Evolutionary conservation across 2,888 invertebrate genomes (phyloP).

Genomic region (Dimorphilus gyrociliatus): DNA sequence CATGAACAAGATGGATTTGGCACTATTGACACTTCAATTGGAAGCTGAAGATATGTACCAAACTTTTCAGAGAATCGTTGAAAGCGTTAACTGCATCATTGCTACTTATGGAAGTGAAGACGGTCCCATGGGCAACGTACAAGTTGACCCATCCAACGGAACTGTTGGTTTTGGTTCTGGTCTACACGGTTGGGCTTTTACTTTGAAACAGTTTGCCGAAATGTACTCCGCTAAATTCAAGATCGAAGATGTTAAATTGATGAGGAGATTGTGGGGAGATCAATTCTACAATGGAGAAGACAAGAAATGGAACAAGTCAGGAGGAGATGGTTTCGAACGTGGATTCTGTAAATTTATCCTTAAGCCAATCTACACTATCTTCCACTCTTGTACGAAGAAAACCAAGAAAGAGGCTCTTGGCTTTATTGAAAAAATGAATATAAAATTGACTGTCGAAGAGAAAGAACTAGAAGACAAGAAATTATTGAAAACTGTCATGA

Average conservation of each 20-base stretch:
- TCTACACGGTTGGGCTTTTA: conserved; percentile 99
- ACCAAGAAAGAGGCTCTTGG: conserved; percentile 80
- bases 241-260: conserved; percentile 73
- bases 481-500: conserved; percentile 88
- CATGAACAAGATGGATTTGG: conserved; percentile 99
- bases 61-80: conserved; percentile 97
- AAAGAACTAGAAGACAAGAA: conserved; percentile 90
- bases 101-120: conserved; percentile 83
- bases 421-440: conserved; percentile 73
- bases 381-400: conserved; percentile 73
- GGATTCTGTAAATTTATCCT: conserved; percentile 98
- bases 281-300: conserved; percentile 93
- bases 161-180: conserved; percentile 99
- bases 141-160: conserved; percentile 88
- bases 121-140: conserved; percentile 87
- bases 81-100: conserved; percentile 98
- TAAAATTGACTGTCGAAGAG: conserved; percentile 82
- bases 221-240: conserved; percentile 99
- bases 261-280: conserved; percentile 90
- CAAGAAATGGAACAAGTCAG: conserved; percentile 80
- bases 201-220: conserved; percentile 96
- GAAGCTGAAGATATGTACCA: conserved; percentile 94
- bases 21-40: conserved; percentile 85
- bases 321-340: conserved; percentile 46
- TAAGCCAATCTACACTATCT: conserved; percentile 92